Base-by-base conservation (phyloP, 2,113 vertebrate genomes). In the Lagopus muta region DNA sequence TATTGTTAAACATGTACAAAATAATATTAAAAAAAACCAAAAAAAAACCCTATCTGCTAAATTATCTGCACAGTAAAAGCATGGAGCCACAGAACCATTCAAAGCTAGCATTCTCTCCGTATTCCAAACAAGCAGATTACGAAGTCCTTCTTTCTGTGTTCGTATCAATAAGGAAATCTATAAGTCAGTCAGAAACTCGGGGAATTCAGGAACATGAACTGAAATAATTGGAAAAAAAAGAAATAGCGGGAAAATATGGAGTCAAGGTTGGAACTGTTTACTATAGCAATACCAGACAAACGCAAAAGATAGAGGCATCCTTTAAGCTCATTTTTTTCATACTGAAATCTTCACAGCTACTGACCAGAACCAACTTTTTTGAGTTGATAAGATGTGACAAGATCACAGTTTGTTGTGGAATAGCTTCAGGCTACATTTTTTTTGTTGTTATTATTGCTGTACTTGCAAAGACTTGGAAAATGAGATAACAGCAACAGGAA, bases 321-420 rank as follows among this genome's bases (percentile, higher is more conserved):
- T 38, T 80, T 77, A 86, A 74, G 17, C 58, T 82, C 25, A 55
- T 77, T 62, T 92, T 76, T 90, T 93, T 64, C 24, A 45, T 67
- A 14, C 34, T 47, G 32, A 78, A 75, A 36, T 66, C 4, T 4
- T 38, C 30, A 65, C 47, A 75, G 60, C 71, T 82, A 71, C 6
- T 92, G 62, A 75, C 22, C 60, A 88, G 30, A 19, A 82, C 52
- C 55, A 88, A 64, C 85, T 86, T 91, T 60, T 91, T 73, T 90
- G 21, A 92, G 61, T 45, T 86, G 82, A 94, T 94, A 94, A 90
- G 52, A 93, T 88, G 82, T 94, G 93, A 94, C 89, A 97, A 88
- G 73, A 94, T 94, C 88, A 82, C 57, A 89, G 64, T 80, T 70
- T 70, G 24, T 62, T 66, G 28, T 71, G 57, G 30, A 92, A 90